A percentile compares a stretch with the other conserved stretches of the same genome.
phyloP scores from a whole-genome alignment of 2,888 invertebrate species.

The Emmelina monodactyla region DNA sequence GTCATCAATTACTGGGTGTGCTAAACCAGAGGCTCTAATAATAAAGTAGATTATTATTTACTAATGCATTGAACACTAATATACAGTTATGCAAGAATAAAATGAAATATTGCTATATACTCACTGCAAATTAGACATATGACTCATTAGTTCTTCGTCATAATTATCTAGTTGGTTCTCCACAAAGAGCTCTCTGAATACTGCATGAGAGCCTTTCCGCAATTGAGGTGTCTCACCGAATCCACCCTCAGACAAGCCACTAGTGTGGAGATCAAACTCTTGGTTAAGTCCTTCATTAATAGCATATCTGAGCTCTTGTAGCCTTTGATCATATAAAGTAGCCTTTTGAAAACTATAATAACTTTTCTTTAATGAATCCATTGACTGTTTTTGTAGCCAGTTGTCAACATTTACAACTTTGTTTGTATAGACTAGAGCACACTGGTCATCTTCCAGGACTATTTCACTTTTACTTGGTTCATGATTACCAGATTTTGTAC shows the following conservation, averaged over 20 bases:
- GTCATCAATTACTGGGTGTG: conserved; percentile 44
- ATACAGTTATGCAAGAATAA: too few species aligned
- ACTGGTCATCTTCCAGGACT: conserved; percentile 46
- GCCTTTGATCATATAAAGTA: conserved; percentile 50
- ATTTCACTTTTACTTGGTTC: conserved; percentile 21
- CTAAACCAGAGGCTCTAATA: conserved; percentile 31
- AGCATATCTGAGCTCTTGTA: conserved; percentile 52
- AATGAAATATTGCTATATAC: too few species aligned
- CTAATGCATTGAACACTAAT: too few species aligned
- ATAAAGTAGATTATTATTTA: too few species aligned
- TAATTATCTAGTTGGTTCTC: conserved; percentile 48
- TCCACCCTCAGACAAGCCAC: conserved; percentile 13
- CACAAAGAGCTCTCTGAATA: conserved; percentile 48
- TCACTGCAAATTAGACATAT: conserved; percentile 50
- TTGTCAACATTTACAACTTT: conserved; percentile 38
- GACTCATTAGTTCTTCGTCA: conserved; percentile 48
- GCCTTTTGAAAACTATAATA: conserved; percentile 57
- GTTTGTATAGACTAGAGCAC: conserved; percentile 47
- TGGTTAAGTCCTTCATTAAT: conserved; percentile 56
- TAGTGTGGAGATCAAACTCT: conserved; percentile 33
- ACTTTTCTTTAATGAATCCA: conserved; percentile 51
- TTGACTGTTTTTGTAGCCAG: conserved; percentile 37
- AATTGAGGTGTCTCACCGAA: conserved; percentile 18
- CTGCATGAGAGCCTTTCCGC: conserved; percentile 49
- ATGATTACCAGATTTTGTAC: too few species aligned